Base-by-base conservation (phyloP, 2,113 vertebrate genomes). In the Istiophorus platypterus region DNA sequence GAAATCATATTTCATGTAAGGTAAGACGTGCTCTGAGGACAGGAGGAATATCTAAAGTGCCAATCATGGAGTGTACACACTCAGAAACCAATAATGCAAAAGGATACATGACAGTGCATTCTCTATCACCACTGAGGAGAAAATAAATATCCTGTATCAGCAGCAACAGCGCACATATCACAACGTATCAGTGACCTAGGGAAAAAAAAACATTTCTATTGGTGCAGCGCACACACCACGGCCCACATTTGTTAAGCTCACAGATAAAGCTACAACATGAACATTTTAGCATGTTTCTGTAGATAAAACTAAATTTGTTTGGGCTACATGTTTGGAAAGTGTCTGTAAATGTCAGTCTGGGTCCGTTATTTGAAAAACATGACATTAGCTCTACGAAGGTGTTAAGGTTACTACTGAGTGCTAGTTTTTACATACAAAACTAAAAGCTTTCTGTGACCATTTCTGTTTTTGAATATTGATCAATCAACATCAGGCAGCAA, bases 1-100 rank as follows among this genome's bases (percentile, higher is more conserved):
- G 83, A 88, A 91, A 92, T 89, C 78, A 85, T 90, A 92, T 91
- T 92, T 88, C 92, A 91, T 85, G 85, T 91, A 92, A 88, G 85
- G 86, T 68, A 84, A 85, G 85, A 80, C 80, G 76, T 84, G 79
- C 85, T 91, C 78, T 62, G 67, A 61, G 78, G 79, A 89, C 79
- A 80, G 63, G 82, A 72, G 78, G 84, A 78, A 88, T 92, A 92
- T 92, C 90, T 90, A 74, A 85, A 89, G 82, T 93, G 91, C 78
- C 93, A 93, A 92, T 93, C 89, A 88, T 67, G 31, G 67, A 87
- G 87, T 86, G 82, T 84, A 81, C 84, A 88, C 84, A 86, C 85
- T 91, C 78, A 73, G 69, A 87, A 86, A 84, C 65, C 85, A 91
- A 78, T 89, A 88, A 84, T 83, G 73, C 51, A 81, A 90, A 87